Evolutionary conservation across 2,797 vertebrate species (phyloP).

Genomic region (Phylloscopus collybita): DNA sequence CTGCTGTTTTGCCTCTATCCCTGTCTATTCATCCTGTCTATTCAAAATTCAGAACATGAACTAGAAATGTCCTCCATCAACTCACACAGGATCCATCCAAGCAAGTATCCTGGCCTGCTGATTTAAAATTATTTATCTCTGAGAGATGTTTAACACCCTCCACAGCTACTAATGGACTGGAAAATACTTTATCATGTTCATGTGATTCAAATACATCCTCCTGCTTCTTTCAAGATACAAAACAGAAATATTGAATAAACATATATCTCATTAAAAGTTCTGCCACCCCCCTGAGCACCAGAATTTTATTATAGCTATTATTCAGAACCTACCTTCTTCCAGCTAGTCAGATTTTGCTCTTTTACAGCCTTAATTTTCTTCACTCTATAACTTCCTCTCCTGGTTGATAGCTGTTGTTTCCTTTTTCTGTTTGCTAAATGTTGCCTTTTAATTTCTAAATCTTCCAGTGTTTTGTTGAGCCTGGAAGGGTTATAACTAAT

Average conservation of each 20-base stretch:
- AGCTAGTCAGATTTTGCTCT: neutral
- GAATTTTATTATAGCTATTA: conserved; percentile 38
- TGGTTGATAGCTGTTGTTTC: neutral
- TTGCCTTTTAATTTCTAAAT: neutral
- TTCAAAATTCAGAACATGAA: conserved; percentile 44
- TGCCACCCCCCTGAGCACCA: neutral
- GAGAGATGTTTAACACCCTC: conserved; percentile 44
- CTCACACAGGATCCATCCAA: conserved; percentile 10
- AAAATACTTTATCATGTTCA: conserved; percentile 57
- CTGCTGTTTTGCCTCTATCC: neutral
- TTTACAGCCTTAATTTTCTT: conserved; percentile 4
- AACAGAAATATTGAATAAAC: conserved; percentile 42
- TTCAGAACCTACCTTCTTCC: conserved; percentile 25
- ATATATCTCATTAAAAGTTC: conserved; percentile 49
- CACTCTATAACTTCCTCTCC: neutral
- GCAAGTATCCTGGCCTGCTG: conserved; percentile 21
- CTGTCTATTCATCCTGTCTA: neutral
- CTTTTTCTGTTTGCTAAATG: neutral
- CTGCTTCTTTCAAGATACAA: conserved; percentile 29
- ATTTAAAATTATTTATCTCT: conserved; percentile 61
- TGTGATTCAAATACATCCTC: conserved; percentile 11
- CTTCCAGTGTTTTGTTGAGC: neutral
- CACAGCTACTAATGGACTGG: conserved; percentile 49
- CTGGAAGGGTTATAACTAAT: neutral
- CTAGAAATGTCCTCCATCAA: conserved; percentile 27